Conservation (phyloP, 2,797 vertebrate genomes). For the Chelon labrosus region DNA sequence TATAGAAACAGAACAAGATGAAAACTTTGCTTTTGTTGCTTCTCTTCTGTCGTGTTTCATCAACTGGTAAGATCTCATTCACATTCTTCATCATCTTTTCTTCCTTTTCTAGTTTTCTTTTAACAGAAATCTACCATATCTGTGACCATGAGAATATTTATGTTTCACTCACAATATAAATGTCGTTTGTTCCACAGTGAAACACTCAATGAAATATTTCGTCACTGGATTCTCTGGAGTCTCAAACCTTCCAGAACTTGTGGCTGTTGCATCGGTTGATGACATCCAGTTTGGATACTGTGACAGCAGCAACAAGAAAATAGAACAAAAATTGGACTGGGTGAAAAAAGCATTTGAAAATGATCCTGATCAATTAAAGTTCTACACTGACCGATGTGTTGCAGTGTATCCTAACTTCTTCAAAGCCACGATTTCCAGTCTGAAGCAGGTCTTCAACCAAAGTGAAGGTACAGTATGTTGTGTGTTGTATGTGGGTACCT, state of each 20-base stretch:
- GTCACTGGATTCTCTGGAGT: slow-evolving; percentile 18
- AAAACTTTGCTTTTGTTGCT: too few relatives aligned
- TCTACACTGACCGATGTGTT: neutral
- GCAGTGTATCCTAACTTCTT: slow-evolving; percentile 12
- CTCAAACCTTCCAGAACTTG: slow-evolving; percentile 51
- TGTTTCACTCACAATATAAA: too few relatives aligned
- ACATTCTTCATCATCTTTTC: too few relatives aligned
- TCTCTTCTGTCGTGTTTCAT: too few relatives aligned
- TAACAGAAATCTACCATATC: too few relatives aligned
- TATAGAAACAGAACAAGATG: too few relatives aligned
- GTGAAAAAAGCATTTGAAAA: neutral
- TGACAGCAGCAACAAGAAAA: slow-evolving; percentile 41
- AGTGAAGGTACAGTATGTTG: slow-evolving; percentile 36
- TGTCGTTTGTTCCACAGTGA: slow-evolving; percentile 17
- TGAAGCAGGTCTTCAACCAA: slow-evolving; percentile 58
- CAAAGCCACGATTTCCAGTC: slow-evolving; percentile 5
- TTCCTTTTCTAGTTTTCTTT: too few relatives aligned
- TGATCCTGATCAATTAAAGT: slow-evolving; percentile 31
- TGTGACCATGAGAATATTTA: too few relatives aligned
- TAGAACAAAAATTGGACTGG: slow-evolving; percentile 49
- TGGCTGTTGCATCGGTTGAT: slow-evolving; percentile 2
- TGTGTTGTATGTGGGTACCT: too few relatives aligned
- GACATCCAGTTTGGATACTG: slow-evolving; percentile 15
- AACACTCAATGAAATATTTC: slow-evolving; percentile 51
- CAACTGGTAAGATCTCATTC: too few relatives aligned